phyloP scores from a whole-genome alignment of 2,797 vertebrate species.

The Tauraco hartlaubi region DNA sequence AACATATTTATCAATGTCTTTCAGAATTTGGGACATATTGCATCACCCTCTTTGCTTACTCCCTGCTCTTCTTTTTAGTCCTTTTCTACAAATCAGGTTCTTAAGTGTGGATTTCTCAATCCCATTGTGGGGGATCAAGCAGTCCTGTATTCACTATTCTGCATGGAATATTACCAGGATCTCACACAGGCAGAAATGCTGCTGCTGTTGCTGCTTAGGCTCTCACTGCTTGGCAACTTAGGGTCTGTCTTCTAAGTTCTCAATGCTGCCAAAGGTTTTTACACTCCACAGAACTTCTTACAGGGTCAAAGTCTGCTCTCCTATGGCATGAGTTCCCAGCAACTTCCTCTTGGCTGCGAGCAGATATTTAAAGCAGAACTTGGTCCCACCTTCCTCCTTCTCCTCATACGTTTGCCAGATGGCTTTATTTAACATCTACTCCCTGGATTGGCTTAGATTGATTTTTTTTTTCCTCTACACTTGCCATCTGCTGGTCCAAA shows the following conservation, averaged over 20 bases:
- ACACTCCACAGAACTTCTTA: background rate
- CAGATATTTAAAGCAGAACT: conserved; percentile 17
- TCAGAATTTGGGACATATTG: background rate
- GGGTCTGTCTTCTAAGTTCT: background rate
- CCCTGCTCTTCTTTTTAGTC: background rate
- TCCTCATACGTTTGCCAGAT: conserved; percentile 24
- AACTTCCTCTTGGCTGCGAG: background rate
- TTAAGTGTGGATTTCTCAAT: background rate
- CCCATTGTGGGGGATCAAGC: background rate
- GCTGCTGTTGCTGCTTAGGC: background rate
- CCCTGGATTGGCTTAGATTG: conserved; percentile 3
- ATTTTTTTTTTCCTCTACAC: conserved; percentile 19
- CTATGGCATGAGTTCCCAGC: background rate
- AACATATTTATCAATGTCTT: background rate
- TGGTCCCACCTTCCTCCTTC: background rate
- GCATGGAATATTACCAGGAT: background rate
- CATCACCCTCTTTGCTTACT: background rate
- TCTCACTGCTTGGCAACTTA: background rate
- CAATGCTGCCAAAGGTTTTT: background rate
- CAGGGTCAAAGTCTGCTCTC: background rate
- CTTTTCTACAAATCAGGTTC: background rate
- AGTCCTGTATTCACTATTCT: background rate
- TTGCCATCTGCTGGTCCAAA: conserved; percentile 66
- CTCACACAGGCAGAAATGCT: background rate
- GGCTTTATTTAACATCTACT: conserved; percentile 39